Conservation (phyloP, 2,113 vertebrate species). For the Seriola quinqueradiata region DNA sequence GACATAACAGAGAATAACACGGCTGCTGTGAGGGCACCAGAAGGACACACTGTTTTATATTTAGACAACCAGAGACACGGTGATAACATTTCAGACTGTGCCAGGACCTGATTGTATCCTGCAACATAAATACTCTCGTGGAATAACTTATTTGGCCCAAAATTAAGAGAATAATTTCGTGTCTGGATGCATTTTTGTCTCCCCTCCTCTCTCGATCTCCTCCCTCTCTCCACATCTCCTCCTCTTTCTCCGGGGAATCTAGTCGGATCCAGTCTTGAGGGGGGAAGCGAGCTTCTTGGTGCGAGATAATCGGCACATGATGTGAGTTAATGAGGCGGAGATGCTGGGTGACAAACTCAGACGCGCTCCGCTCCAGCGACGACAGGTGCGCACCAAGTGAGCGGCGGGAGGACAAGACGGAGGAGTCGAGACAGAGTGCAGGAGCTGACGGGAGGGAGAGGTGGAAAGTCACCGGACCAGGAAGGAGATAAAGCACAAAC, state of each 20-base stretch:
- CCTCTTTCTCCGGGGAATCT: constrained; percentile 50
- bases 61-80: constrained; percentile 56
- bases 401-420: constrained; percentile 40
- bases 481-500: constrained; percentile 19
- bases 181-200: not conserved
- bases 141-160: too few species aligned
- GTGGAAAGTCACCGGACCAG: constrained; percentile 31
- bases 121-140: not conserved
- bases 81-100: constrained; percentile 47
- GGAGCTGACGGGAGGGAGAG: constrained; percentile 37
- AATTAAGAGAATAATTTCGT: too few species aligned
- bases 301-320: constrained; percentile 78
- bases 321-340: constrained; percentile 80
- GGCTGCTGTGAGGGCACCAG: constrained; percentile 18
- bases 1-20: constrained; percentile 42
- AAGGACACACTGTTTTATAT: constrained; percentile 67
- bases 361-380: constrained; percentile 49
- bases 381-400: constrained; percentile 66
- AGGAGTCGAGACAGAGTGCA: constrained; percentile 27
- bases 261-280: constrained; percentile 74
- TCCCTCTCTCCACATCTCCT: not conserved
- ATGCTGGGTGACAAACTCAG: constrained; percentile 68
- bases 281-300: constrained; percentile 61
- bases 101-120: not conserved
- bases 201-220: not conserved